phyloP scores from a whole-genome alignment of 2,113 vertebrate genomes.

The Gymnocephalus cernua region DNA sequence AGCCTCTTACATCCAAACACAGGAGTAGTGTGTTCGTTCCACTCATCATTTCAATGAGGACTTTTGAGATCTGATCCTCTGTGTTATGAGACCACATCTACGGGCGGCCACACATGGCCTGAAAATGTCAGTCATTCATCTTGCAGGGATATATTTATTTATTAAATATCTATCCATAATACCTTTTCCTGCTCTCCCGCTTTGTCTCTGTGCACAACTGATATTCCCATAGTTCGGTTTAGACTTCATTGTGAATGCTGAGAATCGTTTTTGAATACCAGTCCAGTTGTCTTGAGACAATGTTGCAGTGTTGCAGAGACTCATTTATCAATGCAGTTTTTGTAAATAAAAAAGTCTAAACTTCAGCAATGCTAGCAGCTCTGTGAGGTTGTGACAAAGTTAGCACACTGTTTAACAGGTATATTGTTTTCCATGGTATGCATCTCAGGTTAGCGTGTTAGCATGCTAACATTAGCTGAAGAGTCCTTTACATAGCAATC shows the following conservation, averaged over 20 bases:
- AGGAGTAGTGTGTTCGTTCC: constrained; percentile 17
- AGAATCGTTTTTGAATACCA: not conserved
- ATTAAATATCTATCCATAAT: constrained; percentile 21
- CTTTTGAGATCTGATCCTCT: constrained; percentile 39
- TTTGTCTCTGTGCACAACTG: constrained; percentile 13
- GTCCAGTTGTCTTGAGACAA: not conserved
- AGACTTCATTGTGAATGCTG: not conserved
- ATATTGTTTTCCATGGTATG: no score
- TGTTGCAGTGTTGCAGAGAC: not conserved
- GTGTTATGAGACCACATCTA: constrained; percentile 38
- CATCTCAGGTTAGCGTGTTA: no score
- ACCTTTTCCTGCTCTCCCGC: not conserved
- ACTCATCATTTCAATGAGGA: constrained; percentile 39
- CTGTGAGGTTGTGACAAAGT: no score
- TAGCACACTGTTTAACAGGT: no score
- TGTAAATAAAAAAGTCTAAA: not conserved
- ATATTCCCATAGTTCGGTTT: constrained; percentile 2
- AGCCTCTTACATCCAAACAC: constrained; percentile 33
- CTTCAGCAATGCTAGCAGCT: no score
- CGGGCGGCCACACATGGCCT: constrained; percentile 23
- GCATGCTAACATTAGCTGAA: no score
- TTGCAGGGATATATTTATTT: constrained; percentile 33
- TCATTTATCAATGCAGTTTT: not conserved
- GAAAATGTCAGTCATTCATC: constrained; percentile 52
- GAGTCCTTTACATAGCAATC: not conserved